A percentile compares a stretch with the other conserved stretches of the same genome.
Evolutionary conservation across 2,113 vertebrate genomes (phyloP).

Genomic region (Mohoua ochrocephala): DNA sequence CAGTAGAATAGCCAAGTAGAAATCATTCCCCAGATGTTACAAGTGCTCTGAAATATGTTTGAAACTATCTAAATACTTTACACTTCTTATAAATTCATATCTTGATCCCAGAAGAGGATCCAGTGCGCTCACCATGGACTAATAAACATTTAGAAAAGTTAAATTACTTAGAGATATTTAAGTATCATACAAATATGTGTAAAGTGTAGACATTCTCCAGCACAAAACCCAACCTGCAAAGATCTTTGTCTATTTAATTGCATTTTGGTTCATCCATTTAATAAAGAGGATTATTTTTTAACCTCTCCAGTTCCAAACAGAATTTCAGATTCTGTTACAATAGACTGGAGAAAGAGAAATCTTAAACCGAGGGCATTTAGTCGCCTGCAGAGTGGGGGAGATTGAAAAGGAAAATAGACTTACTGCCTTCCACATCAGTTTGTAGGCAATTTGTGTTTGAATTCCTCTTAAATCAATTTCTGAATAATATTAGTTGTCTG

Average conservation of each 20-base stretch:
- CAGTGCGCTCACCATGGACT: slow-evolving; percentile 30
- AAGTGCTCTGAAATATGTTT: slow-evolving; percentile 37
- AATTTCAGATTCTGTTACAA: slow-evolving; percentile 2
- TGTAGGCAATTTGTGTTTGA: slow-evolving; percentile 24
- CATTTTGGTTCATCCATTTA: not conserved
- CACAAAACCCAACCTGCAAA: not conserved
- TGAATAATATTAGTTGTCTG: not conserved
- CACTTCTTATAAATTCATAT: slow-evolving; percentile 48
- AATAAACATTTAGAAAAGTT: slow-evolving; percentile 65
- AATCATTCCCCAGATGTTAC: slow-evolving; percentile 31
- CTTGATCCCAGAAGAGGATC: slow-evolving; percentile 45
- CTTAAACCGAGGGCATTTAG: slow-evolving; percentile 8
- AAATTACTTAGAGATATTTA: slow-evolving; percentile 60
- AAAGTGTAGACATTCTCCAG: not conserved
- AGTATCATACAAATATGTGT: slow-evolving; percentile 40
- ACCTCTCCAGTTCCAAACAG: slow-evolving; percentile 11
- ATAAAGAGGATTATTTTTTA: slow-evolving; percentile 4
- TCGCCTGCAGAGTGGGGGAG: not conserved
- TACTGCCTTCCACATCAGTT: not conserved
- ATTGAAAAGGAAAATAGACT: slow-evolving; percentile 12
- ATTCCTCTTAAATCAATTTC: slow-evolving; percentile 23
- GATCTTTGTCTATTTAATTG: slow-evolving; percentile 1
- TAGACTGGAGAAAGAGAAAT: not conserved
- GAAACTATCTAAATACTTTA: slow-evolving; percentile 47
- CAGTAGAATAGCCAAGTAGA: slow-evolving; percentile 42